phyloP scores from a whole-genome alignment of 2,888 invertebrate species.

The Yponomeuta malinellus region DNA sequence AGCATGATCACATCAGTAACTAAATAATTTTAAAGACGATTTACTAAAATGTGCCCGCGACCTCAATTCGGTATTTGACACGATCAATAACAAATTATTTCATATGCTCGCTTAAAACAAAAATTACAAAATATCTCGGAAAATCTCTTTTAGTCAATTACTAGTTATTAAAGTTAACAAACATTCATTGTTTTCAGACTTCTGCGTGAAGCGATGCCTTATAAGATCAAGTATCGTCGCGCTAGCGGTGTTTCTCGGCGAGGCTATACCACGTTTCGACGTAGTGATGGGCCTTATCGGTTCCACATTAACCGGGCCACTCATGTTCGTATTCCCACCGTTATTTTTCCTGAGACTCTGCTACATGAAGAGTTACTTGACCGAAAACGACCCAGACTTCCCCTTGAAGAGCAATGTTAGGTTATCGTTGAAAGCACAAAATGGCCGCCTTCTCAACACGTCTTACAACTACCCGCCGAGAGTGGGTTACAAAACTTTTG shows the following conservation, averaged over 20 bases:
- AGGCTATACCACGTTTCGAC: conserved; percentile 90
- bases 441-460: conserved; percentile 22
- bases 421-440: conserved; percentile 19
- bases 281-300: conserved; percentile 91
- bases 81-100: no score
- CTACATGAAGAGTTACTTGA: conserved; percentile 47
- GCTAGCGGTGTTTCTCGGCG: conserved; percentile 84
- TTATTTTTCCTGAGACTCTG: conserved; percentile 84
- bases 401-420: background rate
- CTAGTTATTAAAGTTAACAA: no score
- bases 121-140: no score
- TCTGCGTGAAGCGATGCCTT: conserved; percentile 82
- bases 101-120: no score
- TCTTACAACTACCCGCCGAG: conserved; percentile 42
- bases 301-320: conserved; percentile 87
- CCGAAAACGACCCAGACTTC: conserved; percentile 14
- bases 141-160: no score
- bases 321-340: conserved; percentile 90
- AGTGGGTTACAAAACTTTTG: conserved; percentile 51
- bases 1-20: no score
- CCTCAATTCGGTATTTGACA: no score
- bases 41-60: no score
- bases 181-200: conserved; percentile 72
- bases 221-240: conserved; percentile 82
- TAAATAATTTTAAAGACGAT: no score